Base-by-base conservation (phyloP, 2,888 invertebrate species). In the Metacarcinus magister region DNA sequence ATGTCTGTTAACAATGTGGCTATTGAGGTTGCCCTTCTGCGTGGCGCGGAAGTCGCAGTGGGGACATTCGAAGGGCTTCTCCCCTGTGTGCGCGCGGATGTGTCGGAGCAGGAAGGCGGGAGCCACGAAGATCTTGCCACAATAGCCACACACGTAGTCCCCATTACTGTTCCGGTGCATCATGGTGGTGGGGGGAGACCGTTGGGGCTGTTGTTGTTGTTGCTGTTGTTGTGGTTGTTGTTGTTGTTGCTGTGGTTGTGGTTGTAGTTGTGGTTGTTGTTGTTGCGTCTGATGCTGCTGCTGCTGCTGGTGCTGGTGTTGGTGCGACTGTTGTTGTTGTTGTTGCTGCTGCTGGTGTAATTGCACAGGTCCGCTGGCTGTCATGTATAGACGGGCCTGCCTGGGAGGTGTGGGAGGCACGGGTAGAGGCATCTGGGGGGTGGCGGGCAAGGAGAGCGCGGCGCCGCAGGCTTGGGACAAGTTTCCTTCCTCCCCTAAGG, bases 1-100 rank as follows among this genome's bases (percentile, higher is more conserved):
- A 89, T 96, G 96, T 39, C 96, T 46, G 54, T 96, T 96, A 82
- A 94, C 94, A 32, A 96, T 95, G 94, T 96, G 96, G 54, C 95
- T 95, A 44, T 95, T 96, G 28, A 96, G 94, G 82, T 96, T 96
- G 60, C 96, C 95, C 94, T 96, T 96, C 92, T 96, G 96, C 39
- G 96, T 94, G 94, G 96, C 96, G 46, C 96, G 82, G 48, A 95
- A 96, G 46, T 94, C 95, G 67, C 96, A 96, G 89, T 96, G 96
- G 48, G 96, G 96, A 39, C 96, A 96, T 13, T 92, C 75, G 92
- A 92, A 96, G 28, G 96, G 96, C 92, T 96, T 96, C 92, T 96
- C 96, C 82, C 96, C 96, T 3, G 96, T 96, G 54, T 96, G 96
- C 10, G 96, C 94, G 32, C 96, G 90, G 32, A 96, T 94, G 54